Evolutionary conservation across 2,888 invertebrate genomes (phyloP), one percentile per base, ranked within the genome.

Genomic region (Trichogramma dendrolimi): DNA sequence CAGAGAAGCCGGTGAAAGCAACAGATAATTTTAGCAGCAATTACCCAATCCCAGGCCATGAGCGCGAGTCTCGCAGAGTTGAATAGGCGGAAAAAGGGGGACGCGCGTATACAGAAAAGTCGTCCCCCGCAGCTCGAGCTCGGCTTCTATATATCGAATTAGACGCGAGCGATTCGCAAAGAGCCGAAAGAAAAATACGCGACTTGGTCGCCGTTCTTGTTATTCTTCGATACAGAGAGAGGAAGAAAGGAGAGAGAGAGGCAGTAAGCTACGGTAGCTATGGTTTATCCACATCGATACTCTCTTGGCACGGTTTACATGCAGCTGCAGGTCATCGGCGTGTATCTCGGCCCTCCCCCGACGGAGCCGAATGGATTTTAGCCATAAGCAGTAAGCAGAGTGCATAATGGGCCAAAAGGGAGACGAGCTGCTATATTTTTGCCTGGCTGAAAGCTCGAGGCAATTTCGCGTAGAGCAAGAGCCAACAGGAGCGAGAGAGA

Each of bases 11-110:
- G 27, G 27, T 27, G 27, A 27, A 49, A 56, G 46, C 68, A 66
- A 63, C 62, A 64, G 72, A 72, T 72, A 72, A 73, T 73, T 71
- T 72, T 72, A 71, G 69, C 71, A 60, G 71, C 72, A 73, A 72
- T 73, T 72, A 72, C 72, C 68, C 70, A 69, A 71, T 73, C 72
- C 72, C 71, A 72, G 27, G 27, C 27, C 27, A 27, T 27, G 27
- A 27, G 27, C 27, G 27, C 27, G 27, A 27, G 27, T 27, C 27
- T 72, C 68, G 71, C 70, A 71, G 69, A 70, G 70, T 70, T 73
- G 72, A 73, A 73, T 73, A 66, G 72, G 69, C 69, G 71, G 11
- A 6, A 69, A 71, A 72, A 72, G 70, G 71, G 71, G 68, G 65
- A 67, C 62, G 64, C 56, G 59, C 38, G 39, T 27, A 40, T 10